Evolutionary conservation across 2,113 vertebrate genomes (phyloP), one percentile per base, ranked within the genome.

Genomic region (Neodon shergylaensis): DNA sequence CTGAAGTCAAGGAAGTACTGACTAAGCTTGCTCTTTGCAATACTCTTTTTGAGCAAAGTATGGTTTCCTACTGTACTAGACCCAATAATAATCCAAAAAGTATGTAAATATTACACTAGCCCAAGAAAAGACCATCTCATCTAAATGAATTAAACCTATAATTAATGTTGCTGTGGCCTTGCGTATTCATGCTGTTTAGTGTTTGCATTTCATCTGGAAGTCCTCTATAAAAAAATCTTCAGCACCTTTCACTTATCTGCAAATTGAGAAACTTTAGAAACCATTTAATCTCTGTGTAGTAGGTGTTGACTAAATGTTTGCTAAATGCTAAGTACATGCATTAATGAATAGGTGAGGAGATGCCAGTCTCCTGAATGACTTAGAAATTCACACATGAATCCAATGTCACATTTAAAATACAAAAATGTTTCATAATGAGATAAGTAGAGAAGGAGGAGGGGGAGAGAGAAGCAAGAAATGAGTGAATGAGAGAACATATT

Each of bases 191-290:
- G 79, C 21, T 79, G 1, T 65, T 92, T 26, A 94, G 26, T 88
- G 21, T 87, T 90, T 93, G n/a, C 22, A 79, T 76, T 91, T 90
- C 66, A 85, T 94, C 33, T 95, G 52, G 11, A 95, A 92, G 22
- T 79, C 47, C 63, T 96, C 82, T 91, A 19, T 28, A 83, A 9
- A 88, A 88, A 77, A 92, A 68, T 49, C 21, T 89, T 54, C 54
- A 14, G 72, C 74, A 77, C 82, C 31, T 93, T 88, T 85, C 42
- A 68, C 61, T 83, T 90, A 17, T 6, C 61, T 89, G 86, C 7
- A 90, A 95, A 88, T 44, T 76, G 24, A 94, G 92, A 95, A 94
- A 52, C 66, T 81, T 78, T 66, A 52, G 63, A 92, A 84, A 90
- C 9, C 22, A 17, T 44, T 52, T 88, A 94, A 90, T 3, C 28